These are phyloP conservation scores for Digitonthophagus gazella DNA, from an alignment of 2,888 invertebrate species.

Conservation along the genomic window DNA sequence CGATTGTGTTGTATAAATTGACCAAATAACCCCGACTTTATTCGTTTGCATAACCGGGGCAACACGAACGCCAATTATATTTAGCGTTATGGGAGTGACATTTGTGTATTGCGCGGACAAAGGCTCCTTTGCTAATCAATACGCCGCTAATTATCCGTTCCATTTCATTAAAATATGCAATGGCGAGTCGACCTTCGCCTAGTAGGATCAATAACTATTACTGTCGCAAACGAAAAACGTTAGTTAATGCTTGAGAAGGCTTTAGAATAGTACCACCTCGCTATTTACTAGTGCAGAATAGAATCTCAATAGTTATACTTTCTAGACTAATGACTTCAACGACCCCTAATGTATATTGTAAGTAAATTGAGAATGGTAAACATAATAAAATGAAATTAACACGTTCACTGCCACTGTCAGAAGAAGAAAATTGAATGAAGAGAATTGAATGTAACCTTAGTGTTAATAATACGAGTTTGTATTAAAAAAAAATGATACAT, in stretches of 20 bases:
- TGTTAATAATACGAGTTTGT: too few relatives aligned
- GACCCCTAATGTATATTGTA: not conserved
- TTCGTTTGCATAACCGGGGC: not conserved
- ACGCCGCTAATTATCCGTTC: conserved; percentile 16
- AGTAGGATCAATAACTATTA: not conserved
- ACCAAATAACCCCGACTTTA: conserved; percentile 6
- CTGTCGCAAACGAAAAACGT: not conserved
- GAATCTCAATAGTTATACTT: not conserved
- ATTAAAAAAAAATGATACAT: not conserved
- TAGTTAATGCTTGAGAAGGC: not conserved
- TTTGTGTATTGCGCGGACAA: conserved; percentile 20
- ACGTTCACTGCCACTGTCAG: not conserved
- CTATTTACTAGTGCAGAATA: not conserved
- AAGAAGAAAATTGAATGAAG: not conserved
- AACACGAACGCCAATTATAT: conserved; percentile 20
- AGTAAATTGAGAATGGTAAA: not conserved
- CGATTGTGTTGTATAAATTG: conserved; percentile 3
- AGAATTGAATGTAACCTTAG: too few relatives aligned
- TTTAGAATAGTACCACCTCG: not conserved
- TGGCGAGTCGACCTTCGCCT: not conserved
- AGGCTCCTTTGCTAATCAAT: conserved; percentile 15
- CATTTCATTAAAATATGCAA: conserved; percentile 15
- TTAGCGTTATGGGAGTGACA: conserved; percentile 17
- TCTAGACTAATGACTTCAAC: not conserved
- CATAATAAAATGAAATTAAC: not conserved